Base-by-base conservation (phyloP, 2,888 invertebrate genomes). In the Harpagoxenus sublaevis region DNA sequence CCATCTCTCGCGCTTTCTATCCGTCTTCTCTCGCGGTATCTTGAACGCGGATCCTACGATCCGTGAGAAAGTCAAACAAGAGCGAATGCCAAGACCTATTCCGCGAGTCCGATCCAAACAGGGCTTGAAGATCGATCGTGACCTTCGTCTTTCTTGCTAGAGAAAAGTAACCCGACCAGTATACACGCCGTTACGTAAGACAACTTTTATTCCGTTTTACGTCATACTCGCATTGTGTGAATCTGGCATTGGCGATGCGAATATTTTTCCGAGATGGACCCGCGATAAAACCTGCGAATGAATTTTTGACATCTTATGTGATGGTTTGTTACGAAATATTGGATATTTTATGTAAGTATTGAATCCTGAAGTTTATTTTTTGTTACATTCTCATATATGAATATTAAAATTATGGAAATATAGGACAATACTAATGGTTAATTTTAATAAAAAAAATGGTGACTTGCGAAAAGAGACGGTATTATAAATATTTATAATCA, bases 31-130 rank as follows among this genome's bases (percentile, higher is more conserved):
- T 35, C 60, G 35, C 35, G 23, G 12, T 66, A 55, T 70, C 79
- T 62, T 9, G 45, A 53, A 57, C 45, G 31, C 66, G 62, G 84
- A 84, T 70, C 23, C 42, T 51, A 31, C 78, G 31, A 78, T 77
- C 78, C 84, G 84, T 78, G 78, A 84, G 84, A 84, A 84, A 84
- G 70, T 78, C 84, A 84, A 84, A 84, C 84, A 78, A 70, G 66
- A 66, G 66, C 66, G 77, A 83, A 83, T 83, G 78, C 78, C 83
- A 77, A 83, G 83, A 70, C 78, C 70, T 70, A 78, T 84, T 78
- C 77, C 53, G 31, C 53, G 74, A 71, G 75, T 63, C 28, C 74
- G 51, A 78, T 65, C 28, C 39, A 48, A 68, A 75, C 65, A 48
- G 48, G 66, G 39, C 48, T 83, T 51, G 39, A 60, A 83, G 66